Conservation (phyloP, 2,797 vertebrate genomes). For the Dendrocincla fuliginosa region DNA sequence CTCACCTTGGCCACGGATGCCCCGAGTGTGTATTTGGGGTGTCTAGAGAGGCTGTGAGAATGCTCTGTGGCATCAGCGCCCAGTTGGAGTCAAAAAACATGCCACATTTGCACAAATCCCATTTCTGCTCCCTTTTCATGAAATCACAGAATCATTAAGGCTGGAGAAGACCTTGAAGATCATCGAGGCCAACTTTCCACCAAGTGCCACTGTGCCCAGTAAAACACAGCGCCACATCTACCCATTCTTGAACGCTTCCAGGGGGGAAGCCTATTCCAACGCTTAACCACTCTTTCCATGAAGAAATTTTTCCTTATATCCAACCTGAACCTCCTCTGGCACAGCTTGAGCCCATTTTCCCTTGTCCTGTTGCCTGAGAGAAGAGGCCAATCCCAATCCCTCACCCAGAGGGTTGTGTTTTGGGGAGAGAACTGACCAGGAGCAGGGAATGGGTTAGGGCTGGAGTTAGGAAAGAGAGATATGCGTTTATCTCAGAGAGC, state of each 20-base stretch:
- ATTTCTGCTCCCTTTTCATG: background rate
- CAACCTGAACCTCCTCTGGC: background rate
- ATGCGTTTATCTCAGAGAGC: too few relatives aligned
- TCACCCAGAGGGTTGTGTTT: accelerated
- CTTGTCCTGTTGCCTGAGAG: background rate
- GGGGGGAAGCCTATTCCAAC: background rate
- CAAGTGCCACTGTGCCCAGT: background rate
- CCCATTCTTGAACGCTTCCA: background rate
- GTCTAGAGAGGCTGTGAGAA: accelerated
- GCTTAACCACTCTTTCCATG: background rate
- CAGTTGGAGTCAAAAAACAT: background rate
- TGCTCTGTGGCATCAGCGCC: background rate
- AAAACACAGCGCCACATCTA: background rate
- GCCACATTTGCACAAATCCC: background rate
- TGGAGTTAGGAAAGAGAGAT: too few relatives aligned
- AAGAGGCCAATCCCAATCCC: background rate
- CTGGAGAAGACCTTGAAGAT: background rate
- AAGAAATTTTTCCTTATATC: background rate
- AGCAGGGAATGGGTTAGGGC: background rate
- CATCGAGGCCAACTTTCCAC: too few relatives aligned
- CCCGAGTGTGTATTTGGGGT: accelerated
- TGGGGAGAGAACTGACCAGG: background rate
- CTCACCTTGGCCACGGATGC: accelerated
- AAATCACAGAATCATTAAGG: background rate
- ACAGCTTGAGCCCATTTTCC: background rate